These are phyloP conservation scores for Lysandra coridon DNA, from an alignment of 2,888 invertebrate genomes.

Conservation along the genomic window DNA sequence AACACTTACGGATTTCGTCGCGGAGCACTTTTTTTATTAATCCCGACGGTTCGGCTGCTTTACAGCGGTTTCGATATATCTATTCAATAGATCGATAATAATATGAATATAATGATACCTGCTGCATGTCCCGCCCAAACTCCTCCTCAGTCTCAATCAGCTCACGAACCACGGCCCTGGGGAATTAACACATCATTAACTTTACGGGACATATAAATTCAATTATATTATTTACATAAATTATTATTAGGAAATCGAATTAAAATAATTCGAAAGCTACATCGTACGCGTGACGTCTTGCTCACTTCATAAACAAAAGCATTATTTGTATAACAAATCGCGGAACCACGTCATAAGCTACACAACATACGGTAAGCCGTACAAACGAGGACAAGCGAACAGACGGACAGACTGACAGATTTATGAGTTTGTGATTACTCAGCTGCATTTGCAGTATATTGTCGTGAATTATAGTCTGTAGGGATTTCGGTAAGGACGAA, in stretches of 20 bases:
- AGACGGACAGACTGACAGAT: slow-evolving; percentile 7
- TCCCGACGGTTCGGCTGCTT: too few relatives aligned
- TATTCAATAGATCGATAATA: too few relatives aligned
- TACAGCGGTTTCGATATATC: too few relatives aligned
- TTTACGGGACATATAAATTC: too few relatives aligned
- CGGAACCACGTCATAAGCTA: background rate
- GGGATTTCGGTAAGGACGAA: slow-evolving; percentile 5
- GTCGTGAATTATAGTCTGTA: background rate
- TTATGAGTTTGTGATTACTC: slow-evolving; percentile 20
- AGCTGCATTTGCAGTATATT: background rate
- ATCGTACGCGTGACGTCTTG: background rate
- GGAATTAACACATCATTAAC: slow-evolving; percentile 4
- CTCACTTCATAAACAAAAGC: background rate
- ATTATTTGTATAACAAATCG: background rate
- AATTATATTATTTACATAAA: too few relatives aligned
- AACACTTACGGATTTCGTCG: too few relatives aligned
- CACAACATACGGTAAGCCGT: background rate
- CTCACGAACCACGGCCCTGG: slow-evolving; percentile 91
- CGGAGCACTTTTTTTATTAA: too few relatives aligned
- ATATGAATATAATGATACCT: slow-evolving; percentile 42
- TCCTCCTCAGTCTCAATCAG: slow-evolving; percentile 95
- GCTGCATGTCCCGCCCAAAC: slow-evolving; percentile 91
- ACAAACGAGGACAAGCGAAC: slow-evolving; percentile 19
- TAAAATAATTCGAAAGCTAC: background rate
- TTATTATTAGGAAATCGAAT: too few relatives aligned